Conservation (phyloP, 2,888 invertebrate species). For the Cynaeus angustus region DNA sequence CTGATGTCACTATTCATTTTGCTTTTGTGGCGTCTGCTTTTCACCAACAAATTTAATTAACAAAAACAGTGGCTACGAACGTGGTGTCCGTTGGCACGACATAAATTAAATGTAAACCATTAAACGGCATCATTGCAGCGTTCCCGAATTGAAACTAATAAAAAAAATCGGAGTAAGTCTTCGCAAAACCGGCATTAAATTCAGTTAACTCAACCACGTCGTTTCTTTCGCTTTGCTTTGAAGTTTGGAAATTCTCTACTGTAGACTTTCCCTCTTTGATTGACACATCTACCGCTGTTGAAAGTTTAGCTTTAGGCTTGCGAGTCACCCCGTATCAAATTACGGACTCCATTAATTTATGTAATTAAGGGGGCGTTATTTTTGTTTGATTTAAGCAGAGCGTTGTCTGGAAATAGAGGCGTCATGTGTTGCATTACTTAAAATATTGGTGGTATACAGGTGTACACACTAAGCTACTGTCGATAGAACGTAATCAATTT, state of each 20-base stretch:
- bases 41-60: slow-evolving; percentile 2
- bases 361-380: slow-evolving; percentile 32
- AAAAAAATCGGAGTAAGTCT: neutral
- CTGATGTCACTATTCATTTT: slow-evolving; percentile 4
- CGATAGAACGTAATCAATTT: neutral
- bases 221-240: slow-evolving; percentile 23
- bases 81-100: slow-evolving; percentile 1
- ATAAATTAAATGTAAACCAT: slow-evolving; percentile 2
- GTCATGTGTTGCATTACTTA: slow-evolving; percentile 18
- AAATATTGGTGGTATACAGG: slow-evolving; percentile 15
- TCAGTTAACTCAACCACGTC: neutral
- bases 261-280: slow-evolving; percentile 33
- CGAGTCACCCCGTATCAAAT: slow-evolving; percentile 30
- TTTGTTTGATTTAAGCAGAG: slow-evolving; percentile 36
- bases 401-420: slow-evolving; percentile 11
- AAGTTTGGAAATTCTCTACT: slow-evolving; percentile 19
- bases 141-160: neutral
- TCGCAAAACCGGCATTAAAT: neutral
- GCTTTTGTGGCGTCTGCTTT: neutral
- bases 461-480: slow-evolving; percentile 6
- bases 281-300: slow-evolving; percentile 21
- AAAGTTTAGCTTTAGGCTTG: slow-evolving; percentile 40
- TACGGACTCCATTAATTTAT: slow-evolving; percentile 31
- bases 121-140: neutral
- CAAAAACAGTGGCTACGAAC: slow-evolving; percentile 1